Percentiles rank a stretch among this genome's conserved stretches.
Conservation (phyloP, 2,888 invertebrate species). For the Phania funesta region DNA sequence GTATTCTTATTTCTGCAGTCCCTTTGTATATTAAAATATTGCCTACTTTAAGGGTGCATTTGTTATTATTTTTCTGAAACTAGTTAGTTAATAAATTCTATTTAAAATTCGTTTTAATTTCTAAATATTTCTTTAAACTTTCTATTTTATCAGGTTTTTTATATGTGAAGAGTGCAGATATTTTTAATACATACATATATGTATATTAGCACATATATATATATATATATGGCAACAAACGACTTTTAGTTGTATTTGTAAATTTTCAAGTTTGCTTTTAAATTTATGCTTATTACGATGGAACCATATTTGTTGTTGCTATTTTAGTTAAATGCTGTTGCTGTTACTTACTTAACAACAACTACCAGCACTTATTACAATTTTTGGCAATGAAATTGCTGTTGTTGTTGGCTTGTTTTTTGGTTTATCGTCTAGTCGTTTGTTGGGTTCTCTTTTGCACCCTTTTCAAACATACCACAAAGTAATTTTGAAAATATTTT, state of each 20-base stretch:
- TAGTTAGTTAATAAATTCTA: too few relatives aligned
- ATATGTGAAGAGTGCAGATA: too few relatives aligned
- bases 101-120: too few relatives aligned
- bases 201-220: background rate
- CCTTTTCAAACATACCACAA: conserved; percentile 49
- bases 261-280: conserved; percentile 24
- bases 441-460: conserved; percentile 27
- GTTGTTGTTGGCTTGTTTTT: conserved; percentile 7
- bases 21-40: too few relatives aligned
- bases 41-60: too few relatives aligned
- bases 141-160: too few relatives aligned
- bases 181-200: background rate
- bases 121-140: too few relatives aligned
- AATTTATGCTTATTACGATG: conserved; percentile 14
- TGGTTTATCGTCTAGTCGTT: conserved; percentile 60
- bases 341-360: conserved; percentile 63
- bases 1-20: too few relatives aligned
- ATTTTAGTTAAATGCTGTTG: conserved; percentile 35
- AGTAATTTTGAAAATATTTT: conserved; percentile 45
- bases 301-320: background rate
- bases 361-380: conserved; percentile 45
- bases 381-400: conserved; percentile 39
- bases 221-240: conserved; percentile 7
- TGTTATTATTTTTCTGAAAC: too few relatives aligned
- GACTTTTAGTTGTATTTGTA: conserved; percentile 13